Evolutionary conservation across 1,140 invertebrate genomes (phyloP).

Genomic region (Drosophila pachea): DNA sequence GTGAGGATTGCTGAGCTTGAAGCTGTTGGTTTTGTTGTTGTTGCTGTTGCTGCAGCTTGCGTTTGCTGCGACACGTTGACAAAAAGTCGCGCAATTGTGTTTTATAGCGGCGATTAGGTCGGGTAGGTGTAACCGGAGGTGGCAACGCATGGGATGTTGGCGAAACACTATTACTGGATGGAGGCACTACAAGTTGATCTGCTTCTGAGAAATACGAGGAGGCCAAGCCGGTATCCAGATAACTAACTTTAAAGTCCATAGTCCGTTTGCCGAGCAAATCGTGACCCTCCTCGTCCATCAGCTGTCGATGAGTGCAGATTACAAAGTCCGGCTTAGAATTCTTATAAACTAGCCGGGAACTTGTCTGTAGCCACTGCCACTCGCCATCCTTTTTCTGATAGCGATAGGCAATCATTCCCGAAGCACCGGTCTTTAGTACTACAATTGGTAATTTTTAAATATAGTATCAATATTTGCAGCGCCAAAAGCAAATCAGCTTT

Average conservation of each 20-base stretch:
- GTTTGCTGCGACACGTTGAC: constrained; percentile 93
- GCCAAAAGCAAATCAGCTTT: too few species aligned
- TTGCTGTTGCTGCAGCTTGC: constrained; percentile 84
- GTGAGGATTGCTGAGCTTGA: constrained; percentile 62
- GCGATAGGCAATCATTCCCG: constrained; percentile 98
- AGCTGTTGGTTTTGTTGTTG: constrained; percentile 79
- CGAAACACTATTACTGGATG: constrained; percentile 72
- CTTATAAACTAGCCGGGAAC: constrained; percentile 97
- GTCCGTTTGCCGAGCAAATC: constrained; percentile 97
- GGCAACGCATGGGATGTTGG: constrained; percentile 78
- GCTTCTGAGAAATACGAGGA: constrained; percentile 93
- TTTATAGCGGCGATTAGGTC: constrained; percentile 93
- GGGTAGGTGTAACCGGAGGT: constrained; percentile 83
- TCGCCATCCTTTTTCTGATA: constrained; percentile 95
- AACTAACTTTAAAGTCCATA: constrained; percentile 98
- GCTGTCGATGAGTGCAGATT: constrained; percentile 96
- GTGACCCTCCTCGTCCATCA: constrained; percentile 99
- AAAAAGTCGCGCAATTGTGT: constrained; percentile 95
- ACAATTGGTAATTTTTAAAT: constrained; percentile 68
- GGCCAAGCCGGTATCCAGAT: constrained; percentile 93
- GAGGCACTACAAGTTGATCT: constrained; percentile 87
- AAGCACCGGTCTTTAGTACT: constrained; percentile 99
- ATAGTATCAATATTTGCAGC: background rate
- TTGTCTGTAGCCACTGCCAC: constrained; percentile 99
- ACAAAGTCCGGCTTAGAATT: constrained; percentile 99